Evolutionary conservation across 2,888 invertebrate genomes (phyloP), one percentile per base, ranked within the genome.

Genomic region (Drosophila falleni): DNA sequence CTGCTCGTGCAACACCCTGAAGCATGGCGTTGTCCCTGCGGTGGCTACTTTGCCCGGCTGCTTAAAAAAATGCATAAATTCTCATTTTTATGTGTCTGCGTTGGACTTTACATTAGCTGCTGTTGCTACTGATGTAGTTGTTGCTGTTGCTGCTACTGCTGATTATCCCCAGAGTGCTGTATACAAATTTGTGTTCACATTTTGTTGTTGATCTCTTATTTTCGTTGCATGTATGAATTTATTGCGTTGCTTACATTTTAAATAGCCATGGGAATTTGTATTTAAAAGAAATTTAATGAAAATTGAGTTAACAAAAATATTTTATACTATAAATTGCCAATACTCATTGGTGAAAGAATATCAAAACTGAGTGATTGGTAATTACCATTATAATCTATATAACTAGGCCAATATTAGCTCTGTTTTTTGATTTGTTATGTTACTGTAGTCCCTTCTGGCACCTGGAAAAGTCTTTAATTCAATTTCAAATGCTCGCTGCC

Each of bases 91-190:
- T 87, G 78, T 80, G 77, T 89, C 79, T 89, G 75, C 53, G 77
- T 70, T 73, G 88, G 83, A 80, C 88, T 83, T 81, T 82, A 87
- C 87, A 82, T 82, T 84, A 82, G 82, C 87, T 73, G 39, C 51
- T n/a, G 53, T n/a, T 58, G 49, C 13, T 56, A 54, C 39, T 62
- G 68, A 51, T 72, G 60, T 8, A 1, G 29, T 53, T 23, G 37
- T 11, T 37, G 42, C 3, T 59, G 44, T 5, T 26, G 33, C n/a
- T 67, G 33, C 35, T 60, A 42, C 49, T 63, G 66, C 71, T 80
- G 89, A 80, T 86, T 83, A 86, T 89, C 85, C 85, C 85, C 44
- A 61, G 89, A 83, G 85, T 79, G 89, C 89, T 74, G 76, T 86
- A 83, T 81, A 87, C 80, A 80, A 80, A 80, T 69, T 80, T 80